Evolutionary conservation across 2,888 invertebrate genomes (phyloP).

Genomic region (Dysmachus trigonus): DNA sequence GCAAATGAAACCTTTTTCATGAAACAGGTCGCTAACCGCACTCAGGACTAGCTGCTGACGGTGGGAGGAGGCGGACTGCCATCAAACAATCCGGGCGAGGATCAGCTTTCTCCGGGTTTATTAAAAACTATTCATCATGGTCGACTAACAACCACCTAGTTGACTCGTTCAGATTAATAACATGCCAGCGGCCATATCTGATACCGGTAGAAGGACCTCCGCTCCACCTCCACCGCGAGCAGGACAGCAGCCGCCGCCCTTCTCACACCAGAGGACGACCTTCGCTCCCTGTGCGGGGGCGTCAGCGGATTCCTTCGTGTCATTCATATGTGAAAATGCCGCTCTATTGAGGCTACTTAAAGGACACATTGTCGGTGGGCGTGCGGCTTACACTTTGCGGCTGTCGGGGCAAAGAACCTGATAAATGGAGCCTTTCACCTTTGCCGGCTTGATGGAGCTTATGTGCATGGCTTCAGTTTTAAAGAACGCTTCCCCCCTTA

Average conservation of each 20-base stretch:
- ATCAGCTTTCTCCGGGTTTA: constrained; percentile 30
- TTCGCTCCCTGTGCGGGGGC: neutral
- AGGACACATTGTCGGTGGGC: neutral
- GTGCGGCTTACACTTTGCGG: neutral
- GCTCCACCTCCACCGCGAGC: neutral
- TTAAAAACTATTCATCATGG: constrained; percentile 33
- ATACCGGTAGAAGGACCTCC: neutral
- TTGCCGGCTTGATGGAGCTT: neutral
- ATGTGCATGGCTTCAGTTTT: neutral
- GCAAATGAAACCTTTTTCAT: constrained; percentile 20
- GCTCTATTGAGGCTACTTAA: neutral
- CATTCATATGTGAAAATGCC: neutral
- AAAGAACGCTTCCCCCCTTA: too few relatives aligned
- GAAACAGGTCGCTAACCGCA: neutral
- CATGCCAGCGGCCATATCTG: constrained; percentile 5
- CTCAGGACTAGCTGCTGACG: neutral
- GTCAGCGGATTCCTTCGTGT: neutral
- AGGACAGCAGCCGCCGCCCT: neutral
- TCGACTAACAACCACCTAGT: constrained; percentile 5
- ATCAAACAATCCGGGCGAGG: constrained; percentile 1
- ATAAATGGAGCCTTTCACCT: neutral
- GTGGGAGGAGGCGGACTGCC: neutral
- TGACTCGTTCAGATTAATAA: constrained; percentile 17
- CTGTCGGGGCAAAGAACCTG: neutral
- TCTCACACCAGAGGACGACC: neutral